Evolutionary conservation across 2,888 invertebrate genomes (phyloP).

Genomic region (Drosophila kokeensis): DNA sequence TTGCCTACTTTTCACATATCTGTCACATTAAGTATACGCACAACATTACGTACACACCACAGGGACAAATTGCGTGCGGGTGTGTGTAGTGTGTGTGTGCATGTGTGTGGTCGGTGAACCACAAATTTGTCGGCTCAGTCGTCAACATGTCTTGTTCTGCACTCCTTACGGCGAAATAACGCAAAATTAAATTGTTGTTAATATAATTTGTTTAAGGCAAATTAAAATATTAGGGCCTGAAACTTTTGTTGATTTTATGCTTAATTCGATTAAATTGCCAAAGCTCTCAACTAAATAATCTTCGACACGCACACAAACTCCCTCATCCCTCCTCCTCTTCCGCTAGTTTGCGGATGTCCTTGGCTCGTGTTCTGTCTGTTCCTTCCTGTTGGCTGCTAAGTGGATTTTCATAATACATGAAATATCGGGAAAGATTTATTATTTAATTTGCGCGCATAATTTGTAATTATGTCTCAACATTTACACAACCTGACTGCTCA

Average conservation of each 20-base stretch:
- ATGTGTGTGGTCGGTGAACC: constrained; percentile 5
- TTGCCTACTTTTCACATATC: constrained; percentile 27
- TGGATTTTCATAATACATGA: constrained; percentile 63
- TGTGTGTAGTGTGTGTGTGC: not conserved
- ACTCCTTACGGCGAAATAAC: constrained; percentile 7
- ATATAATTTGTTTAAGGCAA: constrained; percentile 34
- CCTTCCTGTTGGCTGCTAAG: constrained; percentile 37
- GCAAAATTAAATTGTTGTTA: constrained; percentile 16
- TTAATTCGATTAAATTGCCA: constrained; percentile 50
- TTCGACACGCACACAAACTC: constrained; percentile 32
- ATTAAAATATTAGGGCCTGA: constrained; percentile 44
- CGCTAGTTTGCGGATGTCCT: constrained; percentile 18
- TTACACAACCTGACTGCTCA: constrained; percentile 44
- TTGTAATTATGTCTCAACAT: constrained; percentile 63
- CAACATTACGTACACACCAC: constrained; percentile 39
- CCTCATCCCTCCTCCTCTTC: not conserved
- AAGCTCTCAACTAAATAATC: constrained; percentile 45
- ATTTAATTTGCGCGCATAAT: constrained; percentile 66
- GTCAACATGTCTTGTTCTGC: constrained; percentile 4
- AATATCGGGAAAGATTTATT: constrained; percentile 57
- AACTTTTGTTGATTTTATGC: constrained; percentile 23
- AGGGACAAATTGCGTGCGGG: not conserved
- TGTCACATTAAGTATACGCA: constrained; percentile 54
- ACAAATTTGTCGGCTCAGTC: constrained; percentile 14
- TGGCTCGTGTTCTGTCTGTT: constrained; percentile 17